These are phyloP conservation scores for Diaperis boleti DNA, from an alignment of 2,888 invertebrate genomes.

Conservation along the genomic window DNA sequence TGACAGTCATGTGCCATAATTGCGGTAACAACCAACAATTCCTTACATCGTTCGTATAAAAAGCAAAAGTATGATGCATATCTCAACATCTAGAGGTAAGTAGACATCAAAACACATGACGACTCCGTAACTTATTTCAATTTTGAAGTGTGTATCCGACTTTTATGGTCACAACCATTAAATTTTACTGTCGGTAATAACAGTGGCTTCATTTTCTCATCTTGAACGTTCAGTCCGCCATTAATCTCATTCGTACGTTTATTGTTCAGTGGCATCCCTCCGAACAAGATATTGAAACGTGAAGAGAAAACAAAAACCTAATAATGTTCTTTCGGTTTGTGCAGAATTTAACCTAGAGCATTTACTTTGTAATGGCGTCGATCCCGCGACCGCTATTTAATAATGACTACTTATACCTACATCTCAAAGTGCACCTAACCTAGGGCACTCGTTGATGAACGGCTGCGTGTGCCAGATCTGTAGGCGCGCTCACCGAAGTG, in stretches of 20 bases:
- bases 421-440: conserved; percentile 30
- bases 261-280: too few species aligned
- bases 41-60: too few species aligned
- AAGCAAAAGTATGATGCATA: neutral
- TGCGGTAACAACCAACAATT: too few species aligned
- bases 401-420: too few species aligned
- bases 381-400: conserved; percentile 5
- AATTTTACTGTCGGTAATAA: neutral
- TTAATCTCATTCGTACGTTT: neutral
- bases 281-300: neutral
- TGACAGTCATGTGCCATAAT: too few species aligned
- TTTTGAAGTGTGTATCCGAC: neutral
- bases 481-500: conserved; percentile 51
- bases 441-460: conserved; percentile 44
- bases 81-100: neutral
- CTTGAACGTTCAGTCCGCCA: neutral
- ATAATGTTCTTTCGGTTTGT: neutral
- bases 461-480: conserved; percentile 46
- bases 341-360: neutral
- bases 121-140: neutral
- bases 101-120: neutral
- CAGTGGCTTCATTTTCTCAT: neutral
- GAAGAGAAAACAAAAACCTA: neutral
- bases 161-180: neutral
- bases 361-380: neutral